A percentile compares a stretch with the other conserved stretches of the same genome.
phyloP scores from a whole-genome alignment of 2,888 invertebrate genomes.

The Himalopsyche tibetana region DNA sequence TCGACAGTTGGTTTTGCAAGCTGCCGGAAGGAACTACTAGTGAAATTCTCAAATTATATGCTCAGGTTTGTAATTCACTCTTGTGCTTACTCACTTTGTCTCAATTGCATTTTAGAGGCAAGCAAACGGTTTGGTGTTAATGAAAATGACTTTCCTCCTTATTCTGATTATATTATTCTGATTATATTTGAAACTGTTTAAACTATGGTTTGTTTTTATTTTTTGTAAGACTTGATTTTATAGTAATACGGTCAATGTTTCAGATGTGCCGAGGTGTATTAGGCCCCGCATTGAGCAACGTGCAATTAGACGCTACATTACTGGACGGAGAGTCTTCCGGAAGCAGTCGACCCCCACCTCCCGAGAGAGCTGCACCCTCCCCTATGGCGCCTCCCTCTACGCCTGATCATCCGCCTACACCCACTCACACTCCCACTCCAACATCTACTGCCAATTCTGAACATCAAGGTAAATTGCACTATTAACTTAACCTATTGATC shows the following conservation, averaged over 20 bases:
- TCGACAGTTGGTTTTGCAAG: slow-evolving; percentile 93
- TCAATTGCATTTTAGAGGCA: too few relatives aligned
- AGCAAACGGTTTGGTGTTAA: too few relatives aligned
- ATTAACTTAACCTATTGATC: too few relatives aligned
- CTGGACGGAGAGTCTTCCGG: slow-evolving; percentile 67
- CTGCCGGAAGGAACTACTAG: slow-evolving; percentile 89
- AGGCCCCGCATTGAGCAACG: slow-evolving; percentile 71
- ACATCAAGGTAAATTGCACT: neutral
- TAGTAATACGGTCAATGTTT: neutral
- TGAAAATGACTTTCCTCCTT: too few relatives aligned
- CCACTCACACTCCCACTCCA: slow-evolving; percentile 65
- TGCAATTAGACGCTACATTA: slow-evolving; percentile 72
- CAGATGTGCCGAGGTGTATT: slow-evolving; percentile 70
- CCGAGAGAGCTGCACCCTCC: slow-evolving; percentile 67
- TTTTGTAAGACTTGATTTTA: neutral
- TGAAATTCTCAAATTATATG: slow-evolving; percentile 91
- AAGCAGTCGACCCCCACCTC: slow-evolving; percentile 66
- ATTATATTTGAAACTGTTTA: too few relatives aligned
- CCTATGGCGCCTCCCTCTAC: slow-evolving; percentile 69
- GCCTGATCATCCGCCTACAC: slow-evolving; percentile 69
- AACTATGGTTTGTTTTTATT: neutral
- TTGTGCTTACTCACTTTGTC: too few relatives aligned
- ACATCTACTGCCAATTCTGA: slow-evolving; percentile 67
- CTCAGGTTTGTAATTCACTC: slow-evolving; percentile 76
- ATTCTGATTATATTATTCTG: too few relatives aligned